These are phyloP conservation scores for Holothuria glaberrima DNA, from an alignment of 35 echinoderm and acorn worm species.

Conservation along the genomic window DNA sequence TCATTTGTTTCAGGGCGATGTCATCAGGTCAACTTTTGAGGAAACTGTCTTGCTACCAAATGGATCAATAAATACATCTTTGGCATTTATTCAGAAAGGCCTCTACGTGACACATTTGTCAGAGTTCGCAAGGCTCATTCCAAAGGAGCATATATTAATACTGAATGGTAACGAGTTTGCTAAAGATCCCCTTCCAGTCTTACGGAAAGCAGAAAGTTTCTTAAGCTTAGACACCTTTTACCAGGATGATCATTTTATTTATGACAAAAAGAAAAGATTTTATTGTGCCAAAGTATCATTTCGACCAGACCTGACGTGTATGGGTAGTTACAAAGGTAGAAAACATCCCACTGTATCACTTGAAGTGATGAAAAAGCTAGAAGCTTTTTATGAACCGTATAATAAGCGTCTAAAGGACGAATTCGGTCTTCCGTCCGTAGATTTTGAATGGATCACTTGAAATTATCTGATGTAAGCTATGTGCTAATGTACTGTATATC, in stretches of 20 bases:
- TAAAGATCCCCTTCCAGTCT: not conserved
- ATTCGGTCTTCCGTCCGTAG: not conserved
- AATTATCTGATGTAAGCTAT: too few species aligned
- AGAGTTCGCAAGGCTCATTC: slow-evolving; percentile 3
- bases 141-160: slow-evolving; percentile 48
- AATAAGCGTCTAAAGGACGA: not conserved
- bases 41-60: slow-evolving; percentile 47
- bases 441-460: slow-evolving; percentile 28
- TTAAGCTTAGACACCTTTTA: slow-evolving; percentile 20
- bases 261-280: slow-evolving; percentile 30
- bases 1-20: slow-evolving; percentile 13
- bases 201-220: slow-evolving; percentile 45
- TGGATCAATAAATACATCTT: slow-evolving; percentile 22
- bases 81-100: slow-evolving; percentile 47
- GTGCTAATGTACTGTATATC: too few species aligned
- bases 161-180: slow-evolving; percentile 51
- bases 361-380: slow-evolving; percentile 31
- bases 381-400: slow-evolving; percentile 34
- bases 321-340: slow-evolving; percentile 32
- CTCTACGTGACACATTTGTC: slow-evolving; percentile 50
- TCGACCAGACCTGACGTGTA: slow-evolving; percentile 18
- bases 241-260: slow-evolving; percentile 43
- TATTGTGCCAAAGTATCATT: slow-evolving; percentile 25
- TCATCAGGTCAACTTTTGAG: slow-evolving; percentile 47
- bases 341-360: slow-evolving; percentile 13